phyloP scores from a whole-genome alignment of 2,113 vertebrate species.

The Lutjanus erythropterus region DNA sequence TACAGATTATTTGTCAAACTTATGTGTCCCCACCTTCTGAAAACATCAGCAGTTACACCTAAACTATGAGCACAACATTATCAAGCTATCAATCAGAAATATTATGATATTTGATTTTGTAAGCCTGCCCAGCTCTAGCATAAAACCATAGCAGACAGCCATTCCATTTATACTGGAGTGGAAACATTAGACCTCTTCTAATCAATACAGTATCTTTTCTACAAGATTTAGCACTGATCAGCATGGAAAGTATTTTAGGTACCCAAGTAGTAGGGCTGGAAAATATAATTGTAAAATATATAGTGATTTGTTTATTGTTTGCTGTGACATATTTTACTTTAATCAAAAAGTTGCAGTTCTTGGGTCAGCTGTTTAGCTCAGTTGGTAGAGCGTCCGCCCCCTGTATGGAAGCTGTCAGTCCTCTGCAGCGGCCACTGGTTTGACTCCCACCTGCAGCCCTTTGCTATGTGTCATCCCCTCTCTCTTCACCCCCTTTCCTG shows the following conservation, averaged over 20 bases:
- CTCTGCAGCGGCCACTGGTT: too few relatives aligned
- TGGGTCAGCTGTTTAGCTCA: too few relatives aligned
- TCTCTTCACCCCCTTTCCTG: too few relatives aligned
- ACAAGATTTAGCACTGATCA: neutral
- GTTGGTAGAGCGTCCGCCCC: too few relatives aligned
- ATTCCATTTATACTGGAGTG: neutral
- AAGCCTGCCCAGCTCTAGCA: neutral
- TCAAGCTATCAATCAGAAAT: neutral
- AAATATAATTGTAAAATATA: too few relatives aligned
- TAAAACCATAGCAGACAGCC: neutral
- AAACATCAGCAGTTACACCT: neutral
- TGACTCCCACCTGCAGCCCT: too few relatives aligned
- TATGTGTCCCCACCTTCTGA: neutral
- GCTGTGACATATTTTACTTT: too few relatives aligned
- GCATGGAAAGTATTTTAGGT: neutral
- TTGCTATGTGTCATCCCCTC: too few relatives aligned
- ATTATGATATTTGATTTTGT: neutral
- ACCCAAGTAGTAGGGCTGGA: too few relatives aligned
- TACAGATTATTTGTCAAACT: neutral
- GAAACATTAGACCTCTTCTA: neutral
- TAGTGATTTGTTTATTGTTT: too few relatives aligned
- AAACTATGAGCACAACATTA: neutral
- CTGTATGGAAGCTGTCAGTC: too few relatives aligned
- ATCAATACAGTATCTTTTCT: neutral
- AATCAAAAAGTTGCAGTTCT: too few relatives aligned